phyloP scores from a whole-genome alignment of 2,113 vertebrate genomes.

The Gallinago media region DNA sequence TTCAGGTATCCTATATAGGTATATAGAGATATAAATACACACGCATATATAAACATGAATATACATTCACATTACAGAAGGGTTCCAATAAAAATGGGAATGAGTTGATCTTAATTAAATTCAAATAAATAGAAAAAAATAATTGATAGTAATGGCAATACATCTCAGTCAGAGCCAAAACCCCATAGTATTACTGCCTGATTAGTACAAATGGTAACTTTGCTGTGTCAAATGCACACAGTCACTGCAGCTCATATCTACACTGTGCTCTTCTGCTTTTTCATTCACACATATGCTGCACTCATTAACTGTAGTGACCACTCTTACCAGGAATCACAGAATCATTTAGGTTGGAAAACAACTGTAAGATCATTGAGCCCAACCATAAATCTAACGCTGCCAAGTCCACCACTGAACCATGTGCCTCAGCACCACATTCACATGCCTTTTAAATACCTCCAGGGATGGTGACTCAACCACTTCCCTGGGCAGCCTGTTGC shows the following conservation, averaged over 20 bases:
- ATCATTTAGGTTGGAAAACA: not conserved
- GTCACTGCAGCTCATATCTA: not conserved
- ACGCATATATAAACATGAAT: no score
- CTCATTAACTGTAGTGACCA: no score
- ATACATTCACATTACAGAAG: not conserved
- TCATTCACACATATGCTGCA: no score
- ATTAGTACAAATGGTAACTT: not conserved
- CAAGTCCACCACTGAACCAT: no score
- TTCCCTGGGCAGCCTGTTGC: not conserved
- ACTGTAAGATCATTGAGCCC: not conserved
- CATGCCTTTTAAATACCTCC: not conserved
- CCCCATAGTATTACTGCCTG: not conserved
- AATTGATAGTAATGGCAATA: not conserved
- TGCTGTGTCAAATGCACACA: not conserved
- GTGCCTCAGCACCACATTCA: not conserved
- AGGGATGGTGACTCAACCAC: not conserved
- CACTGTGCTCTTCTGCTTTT: not conserved
- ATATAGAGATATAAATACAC: not conserved
- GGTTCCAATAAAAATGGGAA: no score
- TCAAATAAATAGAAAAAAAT: not conserved
- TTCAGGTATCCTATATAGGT: not conserved
- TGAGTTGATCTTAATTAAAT: not conserved
- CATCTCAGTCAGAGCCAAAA: not conserved
- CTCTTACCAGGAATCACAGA: not conserved
- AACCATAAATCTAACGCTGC: not conserved